These are phyloP conservation scores for Leucania comma DNA, from an alignment of 2,888 invertebrate genomes.

Conservation along the genomic window DNA sequence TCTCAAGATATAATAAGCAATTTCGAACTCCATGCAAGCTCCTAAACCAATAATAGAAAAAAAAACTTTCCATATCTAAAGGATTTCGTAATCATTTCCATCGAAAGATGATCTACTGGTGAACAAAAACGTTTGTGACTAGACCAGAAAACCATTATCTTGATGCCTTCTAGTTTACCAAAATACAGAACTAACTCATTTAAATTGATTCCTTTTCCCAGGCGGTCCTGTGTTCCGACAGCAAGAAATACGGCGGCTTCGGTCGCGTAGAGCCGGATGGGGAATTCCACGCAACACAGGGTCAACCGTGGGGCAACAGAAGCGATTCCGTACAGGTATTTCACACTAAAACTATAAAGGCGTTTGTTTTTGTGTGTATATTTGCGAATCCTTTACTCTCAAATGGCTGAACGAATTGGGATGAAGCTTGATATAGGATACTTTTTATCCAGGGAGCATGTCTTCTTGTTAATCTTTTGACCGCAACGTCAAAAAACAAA, in stretches of 20 bases:
- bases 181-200: neutral
- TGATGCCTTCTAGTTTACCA: neutral
- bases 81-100: neutral
- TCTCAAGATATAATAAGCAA: too few species aligned
- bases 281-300: slow-evolving; percentile 81
- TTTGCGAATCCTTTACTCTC: too few species aligned
- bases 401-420: too few species aligned
- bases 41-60: too few species aligned
- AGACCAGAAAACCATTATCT: neutral
- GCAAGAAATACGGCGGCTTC: slow-evolving; percentile 86
- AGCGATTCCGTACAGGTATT: slow-evolving; percentile 90
- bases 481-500: too few species aligned
- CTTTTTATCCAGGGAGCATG: too few species aligned
- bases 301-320: slow-evolving; percentile 85
- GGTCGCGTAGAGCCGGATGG: slow-evolving; percentile 85
- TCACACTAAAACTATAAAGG: neutral
- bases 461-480: too few species aligned
- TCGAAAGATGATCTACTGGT: neutral
- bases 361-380: too few species aligned
- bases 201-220: slow-evolving; percentile 54
- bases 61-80: too few species aligned
- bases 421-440: too few species aligned
- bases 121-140: neutral
- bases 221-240: slow-evolving; percentile 86
- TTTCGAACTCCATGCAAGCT: neutral